A percentile compares a stretch with the other conserved stretches of the same genome.
Conservation (phyloP, 2,797 vertebrate species). For the Characodon lateralis region DNA sequence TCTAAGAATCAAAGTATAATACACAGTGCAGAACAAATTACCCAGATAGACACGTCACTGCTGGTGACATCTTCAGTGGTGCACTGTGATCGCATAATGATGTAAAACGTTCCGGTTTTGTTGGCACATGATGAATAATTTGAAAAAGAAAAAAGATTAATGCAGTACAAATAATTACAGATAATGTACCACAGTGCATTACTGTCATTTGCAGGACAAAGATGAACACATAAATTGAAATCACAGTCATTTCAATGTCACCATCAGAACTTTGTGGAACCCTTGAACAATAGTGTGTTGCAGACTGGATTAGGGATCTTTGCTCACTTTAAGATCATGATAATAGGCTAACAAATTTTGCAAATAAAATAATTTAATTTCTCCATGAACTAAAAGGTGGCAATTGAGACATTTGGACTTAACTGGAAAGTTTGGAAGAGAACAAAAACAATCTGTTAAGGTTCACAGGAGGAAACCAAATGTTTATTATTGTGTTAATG, state of each 20-base stretch:
- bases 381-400: background rate
- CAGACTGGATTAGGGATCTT: background rate
- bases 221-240: background rate
- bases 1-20: constrained; percentile 18
- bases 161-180: background rate
- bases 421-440: too few relatives aligned
- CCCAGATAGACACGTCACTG: constrained; percentile 42
- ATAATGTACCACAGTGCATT: background rate
- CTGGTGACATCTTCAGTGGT: constrained; percentile 35
- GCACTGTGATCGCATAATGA: constrained; percentile 35
- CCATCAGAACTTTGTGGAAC: background rate
- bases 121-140: constrained; percentile 32
- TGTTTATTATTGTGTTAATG: background rate
- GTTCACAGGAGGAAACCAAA: background rate
- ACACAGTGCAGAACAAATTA: constrained; percentile 52
- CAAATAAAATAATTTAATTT: background rate
- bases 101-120: constrained; percentile 38
- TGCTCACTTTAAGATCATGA: background rate
- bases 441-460: background rate
- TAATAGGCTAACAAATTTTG: background rate
- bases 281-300: background rate
- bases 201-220: constrained; percentile 2
- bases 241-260: background rate
- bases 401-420: background rate
- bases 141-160: constrained; percentile 9